A percentile compares a stretch with the other conserved stretches of the same genome.
These are phyloP conservation scores for Lagopus muta DNA, from an alignment of 2,113 vertebrate species.

Conservation along the genomic window DNA sequence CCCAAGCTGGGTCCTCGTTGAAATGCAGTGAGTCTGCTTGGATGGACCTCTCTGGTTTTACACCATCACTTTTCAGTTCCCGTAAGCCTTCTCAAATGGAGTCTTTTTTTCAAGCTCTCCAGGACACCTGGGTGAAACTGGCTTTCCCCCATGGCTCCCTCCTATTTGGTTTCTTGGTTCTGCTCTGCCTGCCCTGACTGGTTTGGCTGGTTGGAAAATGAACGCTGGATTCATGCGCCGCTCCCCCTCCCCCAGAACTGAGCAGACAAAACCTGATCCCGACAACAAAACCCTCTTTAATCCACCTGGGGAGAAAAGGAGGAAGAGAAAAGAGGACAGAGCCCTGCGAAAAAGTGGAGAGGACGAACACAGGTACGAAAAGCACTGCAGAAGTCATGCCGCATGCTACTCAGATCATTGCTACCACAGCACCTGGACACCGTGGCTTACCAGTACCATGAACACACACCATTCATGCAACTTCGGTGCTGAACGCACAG, in stretches of 20 bases:
- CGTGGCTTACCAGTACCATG: conserved; percentile 27
- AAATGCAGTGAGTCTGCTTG: background rate
- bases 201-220: conserved; percentile 94
- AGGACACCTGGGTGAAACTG: background rate
- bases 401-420: background rate
- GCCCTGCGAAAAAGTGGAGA: background rate
- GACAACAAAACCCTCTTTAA: conserved; percentile 63
- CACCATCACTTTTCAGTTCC: background rate
- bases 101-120: background rate
- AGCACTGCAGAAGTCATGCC: background rate
- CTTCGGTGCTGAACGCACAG: conserved; percentile 59
- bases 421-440: background rate
- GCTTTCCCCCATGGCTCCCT: conserved; percentile 42
- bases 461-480: conserved; percentile 3
- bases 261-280: conserved; percentile 86
- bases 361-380: background rate
- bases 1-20: background rate
- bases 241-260: conserved; percentile 64
- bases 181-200: conserved; percentile 93
- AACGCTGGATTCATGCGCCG: conserved; percentile 86
- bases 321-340: conserved; percentile 15
- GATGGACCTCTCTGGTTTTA: background rate
- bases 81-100: background rate
- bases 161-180: background rate
- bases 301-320: conserved; percentile 31